Evolutionary conservation across 2,888 invertebrate species (phyloP), one percentile per base, ranked within the genome.

Genomic region (Cheilosia scutellata): DNA sequence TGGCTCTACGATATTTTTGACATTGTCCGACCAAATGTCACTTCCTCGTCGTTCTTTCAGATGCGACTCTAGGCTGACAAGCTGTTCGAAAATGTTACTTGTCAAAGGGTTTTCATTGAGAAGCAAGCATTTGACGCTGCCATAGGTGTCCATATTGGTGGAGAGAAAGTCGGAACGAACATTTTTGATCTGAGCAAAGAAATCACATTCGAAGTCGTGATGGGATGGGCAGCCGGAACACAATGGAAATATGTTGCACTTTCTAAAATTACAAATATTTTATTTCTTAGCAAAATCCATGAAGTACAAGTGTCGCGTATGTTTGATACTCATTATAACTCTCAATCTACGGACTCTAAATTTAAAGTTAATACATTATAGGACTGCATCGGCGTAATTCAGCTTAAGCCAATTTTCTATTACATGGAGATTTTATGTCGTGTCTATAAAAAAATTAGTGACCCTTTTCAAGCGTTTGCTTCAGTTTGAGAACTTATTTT

Each of bases 11-110:
- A 94, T 93, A 76, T 93, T 93, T 65, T 91, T 91, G 83, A 94
- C 92, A 86, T 94, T 92, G 60, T 92, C 93, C 11, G 92, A 91
- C 95, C 95, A 95, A 27, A 95, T 93, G 2, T 90, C 90, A 0
- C 93, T 94, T 7, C 92, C 92, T 40, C 93, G 93, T 40, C 95
- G 92, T 74, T 93, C 90, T 0, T 93, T 92, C 70, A 94, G 87
- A 89, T 95, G 95, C 0, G 94, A 93, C 88, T 95, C 95, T 89
- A 95, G 92, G 60, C 93, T 89, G 88, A 93, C 89, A 57, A 95
- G 92, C 87, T 93, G 91, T 1, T 93, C 90, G 93, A 94, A 95
- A 31, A 90, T 89, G 1, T 88, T 74, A 37, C 89, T 88, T n/a
- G 93, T 92, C 0, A 90, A 88, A 0, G 74, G 62, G 74, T 92